These are phyloP conservation scores for Casuarius casuarius DNA, from an alignment of 2,113 vertebrate species.

Conservation along the genomic window DNA sequence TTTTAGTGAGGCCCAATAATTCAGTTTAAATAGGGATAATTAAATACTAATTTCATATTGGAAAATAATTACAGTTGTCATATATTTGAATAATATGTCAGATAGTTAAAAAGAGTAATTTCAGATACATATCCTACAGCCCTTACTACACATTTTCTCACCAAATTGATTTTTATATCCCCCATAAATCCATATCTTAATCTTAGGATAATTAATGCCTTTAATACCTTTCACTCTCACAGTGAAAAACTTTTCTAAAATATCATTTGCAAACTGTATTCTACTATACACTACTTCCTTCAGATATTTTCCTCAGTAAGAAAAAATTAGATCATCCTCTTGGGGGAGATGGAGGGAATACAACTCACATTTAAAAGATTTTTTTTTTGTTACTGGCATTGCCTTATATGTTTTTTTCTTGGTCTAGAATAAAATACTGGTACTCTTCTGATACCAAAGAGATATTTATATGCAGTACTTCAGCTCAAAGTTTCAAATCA, in stretches of 20 bases:
- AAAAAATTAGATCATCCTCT: not conserved
- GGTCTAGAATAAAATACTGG: not conserved
- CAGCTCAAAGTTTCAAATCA: not conserved
- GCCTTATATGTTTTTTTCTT: not conserved
- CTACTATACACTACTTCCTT: not conserved
- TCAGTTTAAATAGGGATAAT: not conserved
- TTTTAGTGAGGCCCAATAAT: not conserved
- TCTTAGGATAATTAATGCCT: slow-evolving; percentile 18
- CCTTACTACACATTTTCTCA: not conserved
- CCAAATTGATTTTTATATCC: not conserved
- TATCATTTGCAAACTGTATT: not conserved
- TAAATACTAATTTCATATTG: not conserved
- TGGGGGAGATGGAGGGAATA: not conserved
- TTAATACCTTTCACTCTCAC: not conserved
- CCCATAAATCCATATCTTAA: not conserved
- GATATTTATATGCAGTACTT: not conserved
- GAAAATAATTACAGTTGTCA: not conserved
- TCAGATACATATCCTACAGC: not conserved
- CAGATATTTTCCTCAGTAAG: not conserved
- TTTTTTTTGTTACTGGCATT: not conserved
- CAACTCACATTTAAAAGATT: not conserved
- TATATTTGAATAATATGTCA: not conserved
- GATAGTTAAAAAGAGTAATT: not conserved
- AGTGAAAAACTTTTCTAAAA: not conserved
- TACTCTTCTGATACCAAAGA: not conserved